Percentiles rank a stretch among this genome's conserved stretches.
Evolutionary conservation across 2,888 invertebrate species (phyloP).

Genomic region (Eudemis profundana): DNA sequence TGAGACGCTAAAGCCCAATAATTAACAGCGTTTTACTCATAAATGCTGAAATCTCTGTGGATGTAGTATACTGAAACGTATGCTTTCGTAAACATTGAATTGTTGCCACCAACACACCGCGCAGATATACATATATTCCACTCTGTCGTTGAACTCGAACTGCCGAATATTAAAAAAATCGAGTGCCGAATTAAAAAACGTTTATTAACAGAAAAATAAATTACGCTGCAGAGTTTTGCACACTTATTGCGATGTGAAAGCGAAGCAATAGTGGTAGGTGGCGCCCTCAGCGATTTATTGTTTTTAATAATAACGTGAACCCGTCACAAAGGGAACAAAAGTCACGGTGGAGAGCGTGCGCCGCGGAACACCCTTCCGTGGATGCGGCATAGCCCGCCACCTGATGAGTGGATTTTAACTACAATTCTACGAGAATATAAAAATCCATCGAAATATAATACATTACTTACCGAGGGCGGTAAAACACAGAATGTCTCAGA

Average conservation of each 20-base stretch:
- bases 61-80: not conserved
- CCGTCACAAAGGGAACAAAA: conserved; percentile 84
- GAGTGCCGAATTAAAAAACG: conserved; percentile 31
- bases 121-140: not conserved
- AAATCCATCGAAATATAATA: no score
- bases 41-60: no score
- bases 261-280: conserved; percentile 82
- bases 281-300: conserved; percentile 84
- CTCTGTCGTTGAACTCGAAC: conserved; percentile 14
- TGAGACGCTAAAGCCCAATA: no score
- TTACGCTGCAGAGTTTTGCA: conserved; percentile 49
- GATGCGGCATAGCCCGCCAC: conserved; percentile 48
- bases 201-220: conserved; percentile 43
- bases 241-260: conserved; percentile 74
- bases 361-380: conserved; percentile 36
- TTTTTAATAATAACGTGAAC: conserved; percentile 85
- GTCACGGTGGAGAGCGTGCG: conserved; percentile 63
- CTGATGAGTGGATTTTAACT: no score
- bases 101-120: not conserved
- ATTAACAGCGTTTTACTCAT: no score
- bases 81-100: not conserved
- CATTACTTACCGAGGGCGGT: no score
- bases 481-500: no score
- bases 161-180: conserved; percentile 20
- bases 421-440: no score